Evolutionary conservation across 2,888 invertebrate species (phyloP).

Genomic region (Watsonalla cultraria): DNA sequence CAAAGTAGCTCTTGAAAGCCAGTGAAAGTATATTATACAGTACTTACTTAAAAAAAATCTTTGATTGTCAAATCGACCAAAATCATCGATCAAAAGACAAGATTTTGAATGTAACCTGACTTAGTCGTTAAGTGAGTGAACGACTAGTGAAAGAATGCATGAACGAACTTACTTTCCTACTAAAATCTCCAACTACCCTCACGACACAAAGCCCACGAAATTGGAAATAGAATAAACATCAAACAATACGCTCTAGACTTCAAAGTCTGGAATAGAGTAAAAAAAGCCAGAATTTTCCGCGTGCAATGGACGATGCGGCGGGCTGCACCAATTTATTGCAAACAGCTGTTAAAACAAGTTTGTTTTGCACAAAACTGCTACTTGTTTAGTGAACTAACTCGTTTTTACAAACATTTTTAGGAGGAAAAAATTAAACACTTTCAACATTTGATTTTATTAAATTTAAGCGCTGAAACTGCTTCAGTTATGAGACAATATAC

Average conservation of each 20-base stretch:
- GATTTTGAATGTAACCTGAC: too few relatives aligned
- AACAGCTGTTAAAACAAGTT: conserved; percentile 3
- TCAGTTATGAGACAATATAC: too few relatives aligned
- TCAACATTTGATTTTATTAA: background rate
- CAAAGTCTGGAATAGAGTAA: background rate
- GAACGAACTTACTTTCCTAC: too few relatives aligned
- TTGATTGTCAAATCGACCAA: too few relatives aligned
- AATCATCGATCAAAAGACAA: too few relatives aligned
- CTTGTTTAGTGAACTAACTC: background rate
- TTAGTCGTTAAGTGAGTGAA: too few relatives aligned
- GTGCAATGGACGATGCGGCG: background rate
- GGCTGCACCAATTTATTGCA: background rate
- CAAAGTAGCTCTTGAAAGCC: too few relatives aligned
- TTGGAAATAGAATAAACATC: background rate
- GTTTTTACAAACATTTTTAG: background rate
- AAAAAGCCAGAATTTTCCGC: background rate
- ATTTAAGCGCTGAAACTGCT: background rate
- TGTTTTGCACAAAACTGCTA: background rate
- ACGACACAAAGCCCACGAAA: too few relatives aligned
- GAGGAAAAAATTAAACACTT: background rate
- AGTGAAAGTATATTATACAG: too few relatives aligned
- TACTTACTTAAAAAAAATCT: too few relatives aligned
- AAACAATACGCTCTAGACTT: background rate
- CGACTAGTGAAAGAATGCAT: too few relatives aligned
- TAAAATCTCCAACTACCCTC: too few relatives aligned